Conservation (phyloP, 2,797 vertebrate species). For the Sardinella longiceps region DNA sequence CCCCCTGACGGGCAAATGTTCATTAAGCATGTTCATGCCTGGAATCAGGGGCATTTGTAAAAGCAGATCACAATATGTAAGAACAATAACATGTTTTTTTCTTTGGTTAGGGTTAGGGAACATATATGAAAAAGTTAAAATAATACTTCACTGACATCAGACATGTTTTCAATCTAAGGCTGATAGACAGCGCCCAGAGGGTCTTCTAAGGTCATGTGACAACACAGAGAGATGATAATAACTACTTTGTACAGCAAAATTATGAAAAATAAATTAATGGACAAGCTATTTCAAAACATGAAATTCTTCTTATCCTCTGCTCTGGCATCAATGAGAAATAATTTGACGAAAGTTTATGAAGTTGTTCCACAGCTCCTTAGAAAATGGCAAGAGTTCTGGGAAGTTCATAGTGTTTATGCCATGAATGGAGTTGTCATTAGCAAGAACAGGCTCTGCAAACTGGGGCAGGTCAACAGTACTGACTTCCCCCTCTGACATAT, state of each 20-base stretch:
- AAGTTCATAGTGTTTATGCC: background rate
- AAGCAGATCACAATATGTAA: background rate
- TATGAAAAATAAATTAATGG: background rate
- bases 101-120: too few species aligned
- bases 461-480: slow-evolving; percentile 35
- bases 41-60: background rate
- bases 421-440: slow-evolving; percentile 48
- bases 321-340: too few species aligned
- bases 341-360: background rate
- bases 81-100: background rate
- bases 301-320: background rate
- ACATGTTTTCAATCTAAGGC: too few species aligned
- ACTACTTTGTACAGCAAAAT: rapidly evolving
- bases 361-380: background rate
- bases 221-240: background rate
- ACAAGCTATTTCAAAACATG: background rate
- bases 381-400: background rate
- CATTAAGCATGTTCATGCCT: background rate
- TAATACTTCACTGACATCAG: too few species aligned
- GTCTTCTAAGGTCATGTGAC: too few species aligned
- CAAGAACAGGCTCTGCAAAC: slow-evolving; percentile 34
- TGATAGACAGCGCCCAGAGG: too few species aligned
- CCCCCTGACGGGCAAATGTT: background rate
- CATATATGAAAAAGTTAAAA: too few species aligned
- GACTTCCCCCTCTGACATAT: slow-evolving; percentile 49